Evolutionary conservation across 2,888 invertebrate genomes (phyloP), one percentile per base, ranked within the genome.

Genomic region (Pollenia labialis): DNA sequence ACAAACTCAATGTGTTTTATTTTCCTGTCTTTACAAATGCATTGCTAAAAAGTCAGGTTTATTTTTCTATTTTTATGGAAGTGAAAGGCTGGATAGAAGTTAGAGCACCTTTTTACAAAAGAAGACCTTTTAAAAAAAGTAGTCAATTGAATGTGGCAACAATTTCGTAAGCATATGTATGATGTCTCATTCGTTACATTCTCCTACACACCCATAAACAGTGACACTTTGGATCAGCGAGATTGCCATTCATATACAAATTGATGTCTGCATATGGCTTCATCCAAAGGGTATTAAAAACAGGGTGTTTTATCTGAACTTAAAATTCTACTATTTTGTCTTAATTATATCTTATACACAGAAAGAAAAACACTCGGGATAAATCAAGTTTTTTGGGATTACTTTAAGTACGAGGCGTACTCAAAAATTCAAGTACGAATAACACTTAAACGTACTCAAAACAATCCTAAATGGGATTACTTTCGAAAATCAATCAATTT

Each of bases 1-100:
- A 18, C 60, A 79, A 74, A 81, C 54, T 58, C 66, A 77, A 72
- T 72, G 46, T 72, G 46, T 62, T 85, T 79, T 77, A 60, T 81
- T 82, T 79, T 56, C 42, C 64, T 18, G 46, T 62, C 42, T 74
- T 52, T 80, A 14, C 44, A 62, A 75, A 54, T 14, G 72, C 58
- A 9, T 10, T 66, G 40, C 18, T 58, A 10, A 44, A 81, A 58
- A 56, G 72, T 11, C 48, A 32, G 12, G 48, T 68, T 76, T 52
- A 6, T 64, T 64, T 62, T 10, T 11, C 18, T 48, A n/a, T 68
- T 23, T 52, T 69, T 69, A 23, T 12, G 23, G 14, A 12, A 2
- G 0, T 58, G 16, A 60, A 74, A 48, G n/a, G 46, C 46, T 58
- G 46, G 18, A 40, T 64, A 18, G 46, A 72, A 58, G 56, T 4